Conservation (phyloP, 2,113 vertebrate genomes). For the Coracopsis vasa region DNA sequence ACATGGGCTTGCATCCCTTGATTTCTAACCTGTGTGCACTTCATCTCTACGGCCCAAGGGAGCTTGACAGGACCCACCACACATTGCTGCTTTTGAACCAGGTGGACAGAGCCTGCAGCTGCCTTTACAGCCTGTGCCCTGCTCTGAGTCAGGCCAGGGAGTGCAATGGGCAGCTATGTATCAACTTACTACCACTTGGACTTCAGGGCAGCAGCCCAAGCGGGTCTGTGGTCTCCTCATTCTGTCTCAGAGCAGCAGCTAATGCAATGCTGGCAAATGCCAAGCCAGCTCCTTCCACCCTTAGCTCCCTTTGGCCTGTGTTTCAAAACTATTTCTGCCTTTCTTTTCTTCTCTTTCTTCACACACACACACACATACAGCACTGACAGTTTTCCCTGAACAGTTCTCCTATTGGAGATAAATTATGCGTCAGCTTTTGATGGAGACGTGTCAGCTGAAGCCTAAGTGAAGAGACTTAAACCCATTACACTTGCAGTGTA, state of each 20-base stretch:
- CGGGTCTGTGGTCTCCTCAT: background rate
- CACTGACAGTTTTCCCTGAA: background rate
- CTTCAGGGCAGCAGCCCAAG: background rate
- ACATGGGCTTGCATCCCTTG: accelerated
- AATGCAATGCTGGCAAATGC: background rate
- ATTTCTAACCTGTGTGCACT: background rate
- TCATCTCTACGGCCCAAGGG: background rate
- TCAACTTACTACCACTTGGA: background rate
- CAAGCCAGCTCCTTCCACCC: background rate
- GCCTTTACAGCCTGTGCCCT: background rate
- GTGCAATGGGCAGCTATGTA: accelerated
- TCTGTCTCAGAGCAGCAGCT: background rate
- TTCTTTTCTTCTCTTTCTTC: background rate
- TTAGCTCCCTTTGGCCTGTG: background rate
- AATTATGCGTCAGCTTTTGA: background rate
- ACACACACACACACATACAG: no score
- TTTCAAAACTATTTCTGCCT: background rate
- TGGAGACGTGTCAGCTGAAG: background rate
- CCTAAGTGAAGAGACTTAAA: background rate
- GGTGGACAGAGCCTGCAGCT: accelerated
- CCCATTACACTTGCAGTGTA: background rate
- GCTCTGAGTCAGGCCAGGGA: background rate
- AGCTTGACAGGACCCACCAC: background rate
- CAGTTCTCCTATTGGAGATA: background rate
- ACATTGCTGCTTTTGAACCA: accelerated